A percentile compares a stretch with the other conserved stretches of the same genome.
phyloP scores from a whole-genome alignment of 2,797 vertebrate species.

The Catostomus latipinnis region DNA sequence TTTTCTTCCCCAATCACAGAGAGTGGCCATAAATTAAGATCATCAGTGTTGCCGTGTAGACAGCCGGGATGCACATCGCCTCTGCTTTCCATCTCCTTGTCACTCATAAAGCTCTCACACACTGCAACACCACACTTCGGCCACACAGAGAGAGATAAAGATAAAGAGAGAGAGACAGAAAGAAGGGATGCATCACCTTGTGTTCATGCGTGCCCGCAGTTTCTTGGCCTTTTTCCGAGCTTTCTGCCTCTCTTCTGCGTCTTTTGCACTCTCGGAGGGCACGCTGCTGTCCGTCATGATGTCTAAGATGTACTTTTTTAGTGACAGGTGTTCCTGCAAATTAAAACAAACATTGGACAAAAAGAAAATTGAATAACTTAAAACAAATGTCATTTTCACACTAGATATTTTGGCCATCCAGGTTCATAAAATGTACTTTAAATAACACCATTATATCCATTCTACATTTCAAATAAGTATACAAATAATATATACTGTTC shows the following conservation, averaged over 20 bases:
- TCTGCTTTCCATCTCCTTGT: slow-evolving; percentile 76
- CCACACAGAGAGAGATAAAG: slow-evolving; percentile 3
- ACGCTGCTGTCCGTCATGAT: slow-evolving; percentile 87
- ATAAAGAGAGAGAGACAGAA: neutral
- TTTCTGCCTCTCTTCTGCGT: slow-evolving; percentile 92
- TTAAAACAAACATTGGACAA: slow-evolving; percentile 52
- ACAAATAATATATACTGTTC: too few species aligned
- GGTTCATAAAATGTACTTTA: too few species aligned
- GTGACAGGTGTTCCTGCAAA: slow-evolving; percentile 92
- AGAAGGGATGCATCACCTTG: slow-evolving; percentile 80
- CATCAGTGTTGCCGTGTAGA: slow-evolving; percentile 89
- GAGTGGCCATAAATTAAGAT: slow-evolving; percentile 98
- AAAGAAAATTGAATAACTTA: too few species aligned
- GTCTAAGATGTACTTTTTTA: slow-evolving; percentile 97
- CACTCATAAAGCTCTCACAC: slow-evolving; percentile 69
- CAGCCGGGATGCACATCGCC: slow-evolving; percentile 85
- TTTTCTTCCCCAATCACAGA: slow-evolving; percentile 94
- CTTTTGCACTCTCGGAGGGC: slow-evolving; percentile 84
- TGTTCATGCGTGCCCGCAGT: slow-evolving; percentile 94
- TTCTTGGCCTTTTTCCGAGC: slow-evolving; percentile 95
- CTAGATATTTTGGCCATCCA: too few species aligned
- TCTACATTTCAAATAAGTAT: too few species aligned
- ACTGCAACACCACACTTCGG: slow-evolving; percentile 60
- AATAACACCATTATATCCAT: too few species aligned
- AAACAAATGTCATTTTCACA: too few species aligned